Evolutionary conservation across 2,888 invertebrate genomes (phyloP), one percentile per base, ranked within the genome.

Genomic region (Pheosia gnoma): DNA sequence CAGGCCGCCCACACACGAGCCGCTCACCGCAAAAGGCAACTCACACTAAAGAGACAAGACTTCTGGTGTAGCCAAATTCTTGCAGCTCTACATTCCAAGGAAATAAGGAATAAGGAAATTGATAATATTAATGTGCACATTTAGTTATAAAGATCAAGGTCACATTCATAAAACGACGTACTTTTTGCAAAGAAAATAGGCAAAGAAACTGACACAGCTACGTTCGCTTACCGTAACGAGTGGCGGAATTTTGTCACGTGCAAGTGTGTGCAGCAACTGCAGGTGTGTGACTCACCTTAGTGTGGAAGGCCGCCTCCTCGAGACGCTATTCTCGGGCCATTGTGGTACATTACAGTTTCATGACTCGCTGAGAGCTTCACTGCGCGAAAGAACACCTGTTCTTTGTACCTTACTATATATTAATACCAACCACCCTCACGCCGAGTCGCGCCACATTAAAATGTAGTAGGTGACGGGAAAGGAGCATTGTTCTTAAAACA

Each of bases 341-440:
- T 56, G 56, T 41, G 56, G 13, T 38, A 11, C 56, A 41, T 56
- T 56, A 56, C 25, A 56, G 56, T 56, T 56, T 41, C 56, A 56
- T 56, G 25, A 38, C 41, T 39, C 41, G 39, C 41, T 56, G 41
- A 56, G 41, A 56, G 56, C 56, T 11, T 25, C 56, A 4, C 41
- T 41, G 36, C 37, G 10, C 37, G 53, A 37, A 37, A 37, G 53
- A 53, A 37, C 53, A 53, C 37, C 37, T 53, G 53, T 11, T 53
- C 53, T 53, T 53, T 11, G 53, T 37, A 10, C 37, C 25, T 53
- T 37, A 37, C 53, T 53, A 37, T 53, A 37, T 37, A 11, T 37
- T 53, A 53, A 53, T 53, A 9, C 4, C 53, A 37, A 37, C 53
- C 38, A 53, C 9, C 25, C 51, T 13, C 51, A 9, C 6, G 11